Base-by-base conservation (phyloP, 2,888 invertebrate species). In the Oxycera nigricornis region DNA sequence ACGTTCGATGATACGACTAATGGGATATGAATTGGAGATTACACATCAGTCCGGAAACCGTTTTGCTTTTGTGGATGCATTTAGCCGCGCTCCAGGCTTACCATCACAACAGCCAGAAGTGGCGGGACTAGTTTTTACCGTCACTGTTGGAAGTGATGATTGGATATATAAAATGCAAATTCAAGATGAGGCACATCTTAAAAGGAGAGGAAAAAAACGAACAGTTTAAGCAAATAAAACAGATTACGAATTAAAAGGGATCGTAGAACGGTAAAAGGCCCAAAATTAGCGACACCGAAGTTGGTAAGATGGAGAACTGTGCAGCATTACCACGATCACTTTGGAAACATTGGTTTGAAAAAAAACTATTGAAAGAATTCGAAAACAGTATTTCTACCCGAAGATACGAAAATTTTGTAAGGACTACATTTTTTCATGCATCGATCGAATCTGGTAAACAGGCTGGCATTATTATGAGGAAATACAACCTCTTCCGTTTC, bases 21-120 rank as follows among this genome's bases (percentile, higher is more conserved):
- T 82, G 59, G 81, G 82, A 1, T 83, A 77, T 41, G 79, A 82
- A 76, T 81, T 80, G 39, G 74, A 30, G 2, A 74, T 83, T 14
- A 83, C 84, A 73, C 86, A 81, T 0, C 9, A 30, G 0, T n/a
- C n/a, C n/a, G n/a, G n/a, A n/a, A n/a, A n/a, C n/a, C 76, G 73
- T 14, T 82, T 83, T 81, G 61, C 72, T 24, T 82, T 83, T 74
- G 81, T 76, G 0, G 83, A 83, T 76, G 81, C 81, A 0, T 50
- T 83, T 4, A 83, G 83, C 75, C 39, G 39, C 6, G 6, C 39
- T 35, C 39, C 39, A 6, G 39, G 11, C 39, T 35, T 35, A 35
- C 39, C 39, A 35, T 35, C 39, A 35, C 6, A 11, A 6, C 7
- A 35, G 11, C 6, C 39, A 35, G 39, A 35, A 35, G 39, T 35